Base-by-base conservation (phyloP, 2,797 vertebrate genomes). In the Mormyrops attenuatus region DNA sequence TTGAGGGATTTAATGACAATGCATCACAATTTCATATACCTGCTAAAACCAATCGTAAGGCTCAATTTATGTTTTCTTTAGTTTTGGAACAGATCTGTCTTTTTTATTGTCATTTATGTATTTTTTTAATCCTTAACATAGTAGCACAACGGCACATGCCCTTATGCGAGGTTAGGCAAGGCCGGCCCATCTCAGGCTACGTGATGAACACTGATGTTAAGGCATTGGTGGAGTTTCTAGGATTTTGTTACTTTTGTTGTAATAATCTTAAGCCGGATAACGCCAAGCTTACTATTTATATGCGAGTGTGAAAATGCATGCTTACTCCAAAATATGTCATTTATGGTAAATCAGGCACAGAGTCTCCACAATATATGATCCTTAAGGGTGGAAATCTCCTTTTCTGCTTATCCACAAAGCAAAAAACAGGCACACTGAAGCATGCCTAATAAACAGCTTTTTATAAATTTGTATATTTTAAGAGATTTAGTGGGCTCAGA, bases 321-420 rank as follows among this genome's bases (percentile, higher is more conserved):
- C 82, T n/a, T 22, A 50, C 15, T 49, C 17, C 20, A 11, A 22
- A 85, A 85, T 85, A 44, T 0, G 3, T n/a, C 41, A 9, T 85
- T 50, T 85, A 50, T 22, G 17, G 44, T 7, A 50, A 85, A 41
- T 41, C 41, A 82, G 77, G 3, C 41, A 41, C n/a, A 47, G 60
- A 60, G 38, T 17, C 41, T 50, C 41, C 9, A 11, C 7, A 50
- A 49, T 85, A 50, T 11, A 9, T n/a, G 82, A 41, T 47, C 41
- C 20, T 85, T 47, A 22, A 22, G 20, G 41, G 82, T 26, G 44
- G 82, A 49, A 85, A 49, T 47, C 82, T 82, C 8, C 47, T 85
- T 85, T 85, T 85, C 82, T 85, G 82, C 82, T 85, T 85, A 47
- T 85, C 82, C 49, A 50, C 3, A 85, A 85, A 50, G 82, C 41